phyloP scores from a whole-genome alignment of 1,140 invertebrate species.

The Zaprionus kolodkinae region DNA sequence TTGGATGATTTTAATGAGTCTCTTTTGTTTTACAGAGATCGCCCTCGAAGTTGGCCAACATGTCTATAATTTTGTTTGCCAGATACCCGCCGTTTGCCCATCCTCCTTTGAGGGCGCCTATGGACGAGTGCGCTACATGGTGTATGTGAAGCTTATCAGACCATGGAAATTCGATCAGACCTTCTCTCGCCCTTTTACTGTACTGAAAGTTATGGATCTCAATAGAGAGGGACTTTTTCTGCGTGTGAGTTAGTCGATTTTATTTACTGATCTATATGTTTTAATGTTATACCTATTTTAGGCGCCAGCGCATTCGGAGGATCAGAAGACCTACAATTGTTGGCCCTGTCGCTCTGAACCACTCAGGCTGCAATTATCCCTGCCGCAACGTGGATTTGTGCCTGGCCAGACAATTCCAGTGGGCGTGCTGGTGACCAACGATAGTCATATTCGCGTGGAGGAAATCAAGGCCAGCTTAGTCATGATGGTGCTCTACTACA shows the following conservation, averaged over 20 bases:
- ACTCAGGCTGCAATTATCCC: slow-evolving; percentile 52
- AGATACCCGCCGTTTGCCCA: slow-evolving; percentile 86
- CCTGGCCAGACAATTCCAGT: slow-evolving; percentile 73
- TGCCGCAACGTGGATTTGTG: slow-evolving; percentile 76
- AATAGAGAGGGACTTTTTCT: slow-evolving; percentile 85
- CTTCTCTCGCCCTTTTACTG: slow-evolving; percentile 89
- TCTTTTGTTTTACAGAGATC: slow-evolving; percentile 30
- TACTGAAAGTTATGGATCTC: slow-evolving; percentile 89
- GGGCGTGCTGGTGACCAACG: slow-evolving; percentile 61
- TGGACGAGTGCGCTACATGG: slow-evolving; percentile 88
- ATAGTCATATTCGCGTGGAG: slow-evolving; percentile 85
- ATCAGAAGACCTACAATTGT: slow-evolving; percentile 67
- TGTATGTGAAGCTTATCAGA: slow-evolving; percentile 88
- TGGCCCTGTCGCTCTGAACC: slow-evolving; percentile 70
- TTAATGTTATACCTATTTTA: background rate
- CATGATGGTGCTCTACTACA: slow-evolving; percentile 83
- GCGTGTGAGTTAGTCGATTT: slow-evolving; percentile 46
- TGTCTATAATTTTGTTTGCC: slow-evolving; percentile 86
- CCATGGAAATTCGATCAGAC: slow-evolving; percentile 91
- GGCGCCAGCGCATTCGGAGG: slow-evolving; percentile 65
- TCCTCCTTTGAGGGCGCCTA: slow-evolving; percentile 90
- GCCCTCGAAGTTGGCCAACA: slow-evolving; percentile 85
- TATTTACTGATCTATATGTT: background rate
- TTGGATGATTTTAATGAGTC: background rate
- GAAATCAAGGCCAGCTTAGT: slow-evolving; percentile 84